Evolutionary conservation across 1,140 invertebrate genomes (phyloP).

Genomic region (Cheumatopsyche charites): DNA sequence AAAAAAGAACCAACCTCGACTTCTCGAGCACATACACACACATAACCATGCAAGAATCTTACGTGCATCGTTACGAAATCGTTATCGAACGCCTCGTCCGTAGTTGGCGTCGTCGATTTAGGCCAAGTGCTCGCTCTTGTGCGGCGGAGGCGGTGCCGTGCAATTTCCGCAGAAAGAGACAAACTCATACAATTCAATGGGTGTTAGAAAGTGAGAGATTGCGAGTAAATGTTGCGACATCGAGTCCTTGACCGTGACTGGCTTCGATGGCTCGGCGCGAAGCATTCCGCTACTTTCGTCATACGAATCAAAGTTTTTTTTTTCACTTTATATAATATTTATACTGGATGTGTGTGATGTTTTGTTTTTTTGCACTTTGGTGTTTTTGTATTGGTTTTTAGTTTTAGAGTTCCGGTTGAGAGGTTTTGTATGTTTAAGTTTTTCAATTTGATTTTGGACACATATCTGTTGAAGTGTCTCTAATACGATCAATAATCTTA

Average conservation of each 20-base stretch:
- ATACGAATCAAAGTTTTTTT: too few species aligned
- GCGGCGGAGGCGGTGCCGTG: neutral
- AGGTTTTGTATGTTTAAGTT: neutral
- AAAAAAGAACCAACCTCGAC: too few species aligned
- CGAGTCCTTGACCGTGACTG: conserved; percentile 40
- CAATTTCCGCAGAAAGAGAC: conserved; percentile 26
- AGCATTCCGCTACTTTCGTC: conserved; percentile 14
- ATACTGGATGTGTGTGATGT: too few species aligned
- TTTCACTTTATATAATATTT: too few species aligned
- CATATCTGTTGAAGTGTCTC: neutral
- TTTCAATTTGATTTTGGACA: neutral
- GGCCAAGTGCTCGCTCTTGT: conserved; percentile 12
- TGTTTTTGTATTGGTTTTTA: neutral
- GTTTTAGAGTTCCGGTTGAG: neutral
- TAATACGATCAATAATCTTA: too few species aligned
- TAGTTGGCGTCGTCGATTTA: neutral
- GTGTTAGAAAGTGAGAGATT: neutral
- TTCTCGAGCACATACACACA: too few species aligned
- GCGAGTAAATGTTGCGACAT: conserved; percentile 11
- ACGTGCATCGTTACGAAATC: too few species aligned
- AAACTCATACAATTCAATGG: neutral
- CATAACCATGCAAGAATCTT: too few species aligned
- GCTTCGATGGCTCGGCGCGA: too few species aligned
- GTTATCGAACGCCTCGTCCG: too few species aligned
- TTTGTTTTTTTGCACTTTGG: neutral